These are phyloP conservation scores for Calephelis perditalis DNA, from an alignment of 2,888 invertebrate genomes.

Conservation along the genomic window DNA sequence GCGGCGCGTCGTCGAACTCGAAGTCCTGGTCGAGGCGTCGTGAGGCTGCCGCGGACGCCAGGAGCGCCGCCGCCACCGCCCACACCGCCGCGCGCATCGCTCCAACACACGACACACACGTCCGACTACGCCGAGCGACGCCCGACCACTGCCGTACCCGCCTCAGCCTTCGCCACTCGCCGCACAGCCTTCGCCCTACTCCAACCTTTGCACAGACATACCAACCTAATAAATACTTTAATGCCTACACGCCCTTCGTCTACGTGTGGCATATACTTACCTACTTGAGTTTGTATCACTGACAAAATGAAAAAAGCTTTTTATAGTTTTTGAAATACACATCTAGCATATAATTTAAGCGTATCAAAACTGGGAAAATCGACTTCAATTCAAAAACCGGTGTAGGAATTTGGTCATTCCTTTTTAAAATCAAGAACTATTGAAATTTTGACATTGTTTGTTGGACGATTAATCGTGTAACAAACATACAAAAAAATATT, in stretches of 20 bases:
- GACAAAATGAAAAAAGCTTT: no score
- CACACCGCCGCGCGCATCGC: conserved; percentile 29
- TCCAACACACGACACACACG: neutral
- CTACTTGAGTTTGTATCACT: no score
- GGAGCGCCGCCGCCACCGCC: conserved; percentile 39
- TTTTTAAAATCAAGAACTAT: no score
- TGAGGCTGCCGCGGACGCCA: conserved; percentile 40
- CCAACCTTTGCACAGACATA: conserved; percentile 13
- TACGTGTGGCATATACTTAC: no score
- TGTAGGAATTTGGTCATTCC: no score
- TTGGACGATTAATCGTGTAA: no score
- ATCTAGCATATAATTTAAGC: no score
- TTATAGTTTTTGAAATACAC: no score
- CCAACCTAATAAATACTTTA: neutral
- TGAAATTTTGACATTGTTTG: no score
- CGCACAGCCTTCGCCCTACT: conserved; percentile 20
- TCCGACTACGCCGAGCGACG: conserved; percentile 17
- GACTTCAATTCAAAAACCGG: no score
- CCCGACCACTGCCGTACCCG: conserved; percentile 20
- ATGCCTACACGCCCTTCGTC: neutral
- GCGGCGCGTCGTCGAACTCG: conserved; percentile 67
- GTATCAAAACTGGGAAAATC: no score
- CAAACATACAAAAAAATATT: no score
- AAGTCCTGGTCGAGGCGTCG: conserved; percentile 58
- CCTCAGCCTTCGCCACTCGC: conserved; percentile 24